These are phyloP conservation scores for Caenorhabditis tropicalis DNA, from an alignment of 1,140 invertebrate genomes.

Conservation along the genomic window DNA sequence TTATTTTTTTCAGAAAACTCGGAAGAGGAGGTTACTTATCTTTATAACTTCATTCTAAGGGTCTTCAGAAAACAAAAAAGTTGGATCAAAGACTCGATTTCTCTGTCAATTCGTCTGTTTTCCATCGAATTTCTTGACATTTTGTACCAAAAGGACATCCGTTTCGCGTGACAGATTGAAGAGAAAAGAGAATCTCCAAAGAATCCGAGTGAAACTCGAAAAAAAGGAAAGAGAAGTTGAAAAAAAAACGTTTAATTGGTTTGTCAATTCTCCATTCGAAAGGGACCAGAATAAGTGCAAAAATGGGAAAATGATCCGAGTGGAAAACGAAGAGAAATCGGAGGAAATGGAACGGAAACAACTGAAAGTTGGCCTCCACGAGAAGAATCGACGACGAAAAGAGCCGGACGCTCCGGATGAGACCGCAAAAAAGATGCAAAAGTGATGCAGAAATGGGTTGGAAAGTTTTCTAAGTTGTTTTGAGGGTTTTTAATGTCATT, in stretches of 20 bases:
- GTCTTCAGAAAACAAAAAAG: background rate
- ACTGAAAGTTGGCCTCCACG: background rate
- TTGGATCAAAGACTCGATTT: too few relatives aligned
- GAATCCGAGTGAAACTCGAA: background rate
- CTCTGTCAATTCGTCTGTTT: background rate
- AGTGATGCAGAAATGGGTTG: background rate
- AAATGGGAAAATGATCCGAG: background rate
- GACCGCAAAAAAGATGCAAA: background rate
- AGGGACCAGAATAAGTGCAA: background rate
- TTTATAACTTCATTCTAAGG: too few relatives aligned
- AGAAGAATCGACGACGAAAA: background rate
- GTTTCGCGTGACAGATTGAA: background rate
- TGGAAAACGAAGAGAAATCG: background rate
- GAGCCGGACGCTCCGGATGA: too few relatives aligned
- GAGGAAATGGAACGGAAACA: slow-evolving; percentile 39
- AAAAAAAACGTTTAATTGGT: slow-evolving; percentile 20
- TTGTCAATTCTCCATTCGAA: background rate
- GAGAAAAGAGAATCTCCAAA: background rate
- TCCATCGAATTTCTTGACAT: background rate
- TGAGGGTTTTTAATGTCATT: background rate
- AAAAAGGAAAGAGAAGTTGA: background rate
- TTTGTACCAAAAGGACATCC: background rate
- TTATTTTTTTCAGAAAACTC: too few relatives aligned
- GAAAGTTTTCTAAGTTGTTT: background rate
- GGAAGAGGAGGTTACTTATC: too few relatives aligned